Evolutionary conservation across 92 coral and sea anemone genomes (phyloP).

Genomic region (Zoanthus sansibaricus): DNA sequence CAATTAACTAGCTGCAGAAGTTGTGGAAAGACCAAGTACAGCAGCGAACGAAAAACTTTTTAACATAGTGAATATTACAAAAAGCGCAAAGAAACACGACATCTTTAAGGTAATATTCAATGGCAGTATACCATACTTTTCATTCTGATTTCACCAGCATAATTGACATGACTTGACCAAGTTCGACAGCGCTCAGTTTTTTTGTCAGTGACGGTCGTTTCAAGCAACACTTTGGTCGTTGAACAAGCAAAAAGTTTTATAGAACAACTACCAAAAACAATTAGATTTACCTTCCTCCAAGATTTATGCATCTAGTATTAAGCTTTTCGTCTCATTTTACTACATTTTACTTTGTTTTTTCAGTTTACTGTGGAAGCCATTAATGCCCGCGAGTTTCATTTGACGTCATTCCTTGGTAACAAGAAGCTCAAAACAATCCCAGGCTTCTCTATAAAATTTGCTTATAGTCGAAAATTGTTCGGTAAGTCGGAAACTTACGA

Average conservation of each 20-base stretch:
- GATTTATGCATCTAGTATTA: not conserved
- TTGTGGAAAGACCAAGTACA: too few relatives aligned
- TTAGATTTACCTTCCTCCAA: not conserved
- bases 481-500: conserved; percentile 7
- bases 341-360: conserved; percentile 11
- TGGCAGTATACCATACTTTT: too few relatives aligned
- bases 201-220: too few relatives aligned
- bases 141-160: too few relatives aligned
- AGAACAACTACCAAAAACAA: not conserved
- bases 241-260: not conserved
- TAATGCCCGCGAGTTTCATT: conserved; percentile 59
- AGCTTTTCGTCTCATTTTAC: conserved; percentile 15
- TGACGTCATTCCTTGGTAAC: conserved; percentile 92
- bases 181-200: too few relatives aligned
- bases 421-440: conserved; percentile 73
- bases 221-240: not conserved
- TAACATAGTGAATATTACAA: too few relatives aligned
- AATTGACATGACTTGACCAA: too few relatives aligned
- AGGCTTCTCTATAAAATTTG: conserved; percentile 20
- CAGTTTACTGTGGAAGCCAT: conserved; percentile 65
- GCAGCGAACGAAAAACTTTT: too few relatives aligned
- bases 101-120: too few relatives aligned
- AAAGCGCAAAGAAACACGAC: too few relatives aligned
- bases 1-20: too few relatives aligned
- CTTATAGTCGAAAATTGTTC: not conserved